Percentiles rank a stretch among this genome's conserved stretches.
phyloP scores from a whole-genome alignment of 92 coral and sea anemone genomes.

The Pocillopora grandis region DNA sequence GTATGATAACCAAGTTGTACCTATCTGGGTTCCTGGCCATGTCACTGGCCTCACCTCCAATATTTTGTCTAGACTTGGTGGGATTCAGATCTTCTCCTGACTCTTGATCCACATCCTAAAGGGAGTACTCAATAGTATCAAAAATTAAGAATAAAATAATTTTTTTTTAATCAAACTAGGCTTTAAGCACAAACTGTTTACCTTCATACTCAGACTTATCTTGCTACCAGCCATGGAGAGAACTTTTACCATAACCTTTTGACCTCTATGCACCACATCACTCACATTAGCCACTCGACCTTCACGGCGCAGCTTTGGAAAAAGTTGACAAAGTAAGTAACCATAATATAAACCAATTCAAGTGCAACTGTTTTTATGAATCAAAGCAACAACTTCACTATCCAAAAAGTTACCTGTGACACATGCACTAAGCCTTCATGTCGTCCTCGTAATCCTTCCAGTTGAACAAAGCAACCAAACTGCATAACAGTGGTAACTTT shows the following conservation, averaged over 20 bases:
- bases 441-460: slow-evolving; percentile 93
- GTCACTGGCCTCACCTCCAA: slow-evolving; percentile 79
- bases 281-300: slow-evolving; percentile 98
- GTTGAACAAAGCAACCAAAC: slow-evolving; percentile 98
- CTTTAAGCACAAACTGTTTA: slow-evolving; percentile 5
- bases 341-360: too few species aligned
- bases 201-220: slow-evolving; percentile 96
- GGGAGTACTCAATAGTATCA: not conserved
- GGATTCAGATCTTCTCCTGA: slow-evolving; percentile 98
- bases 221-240: slow-evolving; percentile 94
- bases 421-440: slow-evolving; percentile 98
- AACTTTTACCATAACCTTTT: slow-evolving; percentile 88
- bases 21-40: slow-evolving; percentile 97
- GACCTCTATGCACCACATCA: slow-evolving; percentile 95
- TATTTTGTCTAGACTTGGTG: slow-evolving; percentile 70
- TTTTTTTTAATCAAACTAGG: not conserved
- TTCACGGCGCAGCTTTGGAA: slow-evolving; percentile 88
- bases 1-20: slow-evolving; percentile 13
- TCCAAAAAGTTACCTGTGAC: slow-evolving; percentile 69
- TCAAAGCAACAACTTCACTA: not conserved
- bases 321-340: not conserved
- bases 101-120: slow-evolving; percentile 94
- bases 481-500: slow-evolving; percentile 95
- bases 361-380: not conserved
- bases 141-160: too few species aligned